Base-by-base conservation (phyloP, 1,140 invertebrate genomes). In the Eumeta japonica region DNA sequence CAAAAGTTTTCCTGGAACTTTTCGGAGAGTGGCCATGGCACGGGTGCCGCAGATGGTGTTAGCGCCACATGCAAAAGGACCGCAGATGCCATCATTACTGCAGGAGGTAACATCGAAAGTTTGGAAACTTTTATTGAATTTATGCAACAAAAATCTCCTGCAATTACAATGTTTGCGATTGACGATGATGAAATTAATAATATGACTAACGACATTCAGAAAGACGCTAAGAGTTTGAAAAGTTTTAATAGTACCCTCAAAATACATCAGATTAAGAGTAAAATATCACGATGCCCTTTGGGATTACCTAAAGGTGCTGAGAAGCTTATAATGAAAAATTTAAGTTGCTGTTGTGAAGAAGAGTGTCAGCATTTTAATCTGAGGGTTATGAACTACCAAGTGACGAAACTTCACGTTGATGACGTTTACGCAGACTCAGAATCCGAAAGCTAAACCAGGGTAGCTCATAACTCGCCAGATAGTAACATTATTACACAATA, bases 11-110 rank as follows among this genome's bases (percentile, higher is more conserved):
- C 43, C n/a, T 48, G 39, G 44, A 76, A 75, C 41, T 78, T 59
- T 45, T 39, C 36, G 7, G 67, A 75, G 44, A 48, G 51, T 14
- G 65, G 67, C 0, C 74, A 76, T 46, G 67, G 67, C 3, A 79
- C 76, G 47, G 71, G 70, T 1, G 62, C 62, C 4, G 59, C 65
- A 3, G 61, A 76, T 59, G 66, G 67, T 3, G 43, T 77, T 27
- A 74, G 74, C 17, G 70, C 63, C 4, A 45, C 48, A 1, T 48
- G 73, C 16, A 77, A 78, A 45, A 59, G 58, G 47, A 57, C 55
- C 1, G 55, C 58, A 9, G 46, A 62, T 47, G 5, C 13, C 14
- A 12, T 46, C 11, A 40, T 46, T 28, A 10, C 13, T 38, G n/a
- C 35, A 17, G 42, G 37, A 32, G 27, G 32, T 10, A 37, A 43